Base-by-base conservation (phyloP, 2,888 invertebrate genomes). In the Phortica okadai region DNA sequence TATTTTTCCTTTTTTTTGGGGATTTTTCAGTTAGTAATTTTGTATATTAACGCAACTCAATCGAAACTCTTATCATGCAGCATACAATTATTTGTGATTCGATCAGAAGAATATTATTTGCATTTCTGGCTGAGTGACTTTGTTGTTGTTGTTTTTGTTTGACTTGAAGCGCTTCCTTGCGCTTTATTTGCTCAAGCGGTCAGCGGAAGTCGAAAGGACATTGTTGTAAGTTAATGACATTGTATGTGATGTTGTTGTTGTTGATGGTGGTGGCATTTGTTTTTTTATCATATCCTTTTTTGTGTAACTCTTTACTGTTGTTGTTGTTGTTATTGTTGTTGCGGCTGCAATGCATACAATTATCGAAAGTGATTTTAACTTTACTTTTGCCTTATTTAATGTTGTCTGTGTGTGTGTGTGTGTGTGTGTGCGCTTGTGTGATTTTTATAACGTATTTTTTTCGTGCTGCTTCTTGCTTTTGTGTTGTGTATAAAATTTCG, bases 281-380 rank as follows among this genome's bases (percentile, higher is more conserved):
- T 54, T 74, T 11, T 74, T 67, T 45, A 16, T 64, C 66, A 16
- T 62, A 21, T 69, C 72, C 33, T 67, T 79, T 74, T 42, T 64
- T 44, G 59, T 16, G 74, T 58, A 50, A 67, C 67, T 73, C 50
- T 77, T 75, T 77, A 59, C 74, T 66, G 33, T 44, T 74, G 7
- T 74, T 74, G 44, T 59, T 54, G 41, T 41, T 56, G 44, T 59
- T 54, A n/a, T 41, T 56, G n/a, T 56, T 70, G 33, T 42, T 67
- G 67, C 42, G 67, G 44, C 67, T 67, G 44, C 42, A 67, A 67
- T 67, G 78, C 74, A 80, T 78, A 78, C 78, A 80, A 80, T 80
- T 80, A 81, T 83, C 70, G 74, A 82, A 83, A 84, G 84, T 83
- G 81, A 83, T 82, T 80, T 81, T 77, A 79, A 75, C 82, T 81